phyloP scores from a whole-genome alignment of 92 coral and sea anemone species.

The Diadumene lineata region DNA sequence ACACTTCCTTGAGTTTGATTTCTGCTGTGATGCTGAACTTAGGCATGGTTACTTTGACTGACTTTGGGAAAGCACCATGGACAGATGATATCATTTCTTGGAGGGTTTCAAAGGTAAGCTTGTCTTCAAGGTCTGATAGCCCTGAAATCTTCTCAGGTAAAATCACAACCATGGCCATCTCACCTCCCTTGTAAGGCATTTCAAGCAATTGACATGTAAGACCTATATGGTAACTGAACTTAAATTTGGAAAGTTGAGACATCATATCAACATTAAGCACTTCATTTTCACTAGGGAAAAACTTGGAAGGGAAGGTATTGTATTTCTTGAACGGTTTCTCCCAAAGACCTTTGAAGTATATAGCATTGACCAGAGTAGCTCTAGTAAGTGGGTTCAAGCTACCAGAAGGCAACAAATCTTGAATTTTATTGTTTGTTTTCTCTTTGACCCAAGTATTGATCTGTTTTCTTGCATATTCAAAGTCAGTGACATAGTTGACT shows the following conservation, averaged over 20 bases:
- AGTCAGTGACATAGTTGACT: slow-evolving; percentile 58
- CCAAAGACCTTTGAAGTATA: slow-evolving; percentile 91
- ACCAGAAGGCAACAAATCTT: slow-evolving; percentile 66
- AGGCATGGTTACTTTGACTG: slow-evolving; percentile 67
- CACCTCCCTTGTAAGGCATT: slow-evolving; percentile 64
- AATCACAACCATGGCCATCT: slow-evolving; percentile 65
- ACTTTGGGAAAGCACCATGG: slow-evolving; percentile 18
- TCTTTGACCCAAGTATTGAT: slow-evolving; percentile 81
- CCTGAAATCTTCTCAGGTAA: slow-evolving; percentile 69
- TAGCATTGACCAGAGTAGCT: slow-evolving; percentile 76
- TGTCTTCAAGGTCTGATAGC: slow-evolving; percentile 59
- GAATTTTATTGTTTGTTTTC: slow-evolving; percentile 73
- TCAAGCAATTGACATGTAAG: slow-evolving; percentile 71
- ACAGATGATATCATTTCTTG: slow-evolving; percentile 38
- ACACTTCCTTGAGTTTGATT: slow-evolving; percentile 60
- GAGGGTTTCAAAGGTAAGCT: slow-evolving; percentile 38
- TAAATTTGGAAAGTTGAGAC: slow-evolving; percentile 54
- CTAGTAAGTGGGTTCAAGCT: slow-evolving; percentile 64
- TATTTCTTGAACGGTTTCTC: slow-evolving; percentile 41
- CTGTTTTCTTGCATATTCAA: slow-evolving; percentile 59
- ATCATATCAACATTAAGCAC: slow-evolving; percentile 57
- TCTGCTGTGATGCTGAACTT: slow-evolving; percentile 69
- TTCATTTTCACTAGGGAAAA: slow-evolving; percentile 37
- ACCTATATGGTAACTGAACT: slow-evolving; percentile 21
- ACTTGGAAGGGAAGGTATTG: slow-evolving; percentile 36